Evolutionary conservation across 2,888 invertebrate species (phyloP).

Genomic region (Diadegma fenestrale): DNA sequence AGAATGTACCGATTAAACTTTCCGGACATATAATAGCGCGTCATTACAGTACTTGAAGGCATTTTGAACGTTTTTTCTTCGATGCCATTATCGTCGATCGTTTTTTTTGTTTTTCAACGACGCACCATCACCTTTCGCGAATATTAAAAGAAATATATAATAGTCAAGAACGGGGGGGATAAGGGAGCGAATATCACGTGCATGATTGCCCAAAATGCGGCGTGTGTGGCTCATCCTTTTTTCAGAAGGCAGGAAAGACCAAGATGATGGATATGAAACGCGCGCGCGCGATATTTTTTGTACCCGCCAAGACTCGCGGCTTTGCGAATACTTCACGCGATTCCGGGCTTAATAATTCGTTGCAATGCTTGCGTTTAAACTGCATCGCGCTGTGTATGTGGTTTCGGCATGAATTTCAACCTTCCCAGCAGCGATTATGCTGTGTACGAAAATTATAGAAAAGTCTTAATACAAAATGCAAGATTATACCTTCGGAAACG

Average conservation of each 20-base stretch:
- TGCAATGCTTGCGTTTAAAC: slow-evolving; percentile 26
- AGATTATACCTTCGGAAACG: slow-evolving; percentile 60
- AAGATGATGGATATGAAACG: slow-evolving; percentile 28
- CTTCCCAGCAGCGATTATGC: slow-evolving; percentile 31
- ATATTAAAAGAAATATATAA: slow-evolving; percentile 41
- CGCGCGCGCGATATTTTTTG: slow-evolving; percentile 26
- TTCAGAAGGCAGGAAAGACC: neutral
- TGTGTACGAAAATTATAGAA: slow-evolving; percentile 71
- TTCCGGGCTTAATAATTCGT: slow-evolving; percentile 55
- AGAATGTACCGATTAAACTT: slow-evolving; percentile 42
- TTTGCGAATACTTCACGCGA: slow-evolving; percentile 58
- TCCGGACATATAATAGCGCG: slow-evolving; percentile 42
- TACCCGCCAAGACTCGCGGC: neutral
- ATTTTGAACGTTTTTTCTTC: slow-evolving; percentile 19
- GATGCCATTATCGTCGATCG: slow-evolving; percentile 21
- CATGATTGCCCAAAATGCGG: slow-evolving; percentile 39
- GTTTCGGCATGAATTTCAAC: neutral
- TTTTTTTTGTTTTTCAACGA: neutral
- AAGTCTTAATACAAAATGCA: slow-evolving; percentile 57
- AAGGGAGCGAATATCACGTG: slow-evolving; percentile 35
- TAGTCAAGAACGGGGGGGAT: slow-evolving; percentile 4
- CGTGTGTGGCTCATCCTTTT: slow-evolving; percentile 34
- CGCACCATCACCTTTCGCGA: slow-evolving; percentile 42
- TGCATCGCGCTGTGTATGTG: neutral
- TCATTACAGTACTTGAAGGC: slow-evolving; percentile 29